phyloP scores from a whole-genome alignment of 2,797 vertebrate species.

The Taeniopygia guttata region DNA sequence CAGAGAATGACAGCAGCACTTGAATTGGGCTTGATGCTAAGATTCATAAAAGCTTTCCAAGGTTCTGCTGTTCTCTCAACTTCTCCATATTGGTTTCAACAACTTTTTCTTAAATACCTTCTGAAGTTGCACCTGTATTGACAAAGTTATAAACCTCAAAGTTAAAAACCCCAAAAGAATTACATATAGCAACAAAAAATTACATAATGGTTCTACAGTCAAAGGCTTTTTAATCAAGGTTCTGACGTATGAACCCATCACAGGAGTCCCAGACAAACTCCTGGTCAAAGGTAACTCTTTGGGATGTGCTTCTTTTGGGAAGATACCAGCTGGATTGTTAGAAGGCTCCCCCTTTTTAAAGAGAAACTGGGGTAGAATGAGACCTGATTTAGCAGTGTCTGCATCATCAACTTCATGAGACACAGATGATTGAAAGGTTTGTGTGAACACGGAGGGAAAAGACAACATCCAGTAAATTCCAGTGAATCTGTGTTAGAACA shows the following conservation, averaged over 20 bases:
- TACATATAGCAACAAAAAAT: neutral
- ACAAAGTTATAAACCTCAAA: neutral
- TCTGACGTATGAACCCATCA: neutral
- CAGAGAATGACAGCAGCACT: neutral
- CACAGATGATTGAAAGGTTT: neutral
- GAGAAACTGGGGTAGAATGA: neutral
- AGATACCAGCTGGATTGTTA: neutral
- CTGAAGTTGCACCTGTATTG: neutral
- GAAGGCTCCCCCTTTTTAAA: neutral
- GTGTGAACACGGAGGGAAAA: neutral
- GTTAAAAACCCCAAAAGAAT: no score
- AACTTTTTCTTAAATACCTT: neutral
- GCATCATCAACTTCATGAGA: neutral
- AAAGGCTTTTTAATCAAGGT: neutral
- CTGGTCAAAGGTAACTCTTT: neutral
- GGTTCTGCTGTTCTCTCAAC: neutral
- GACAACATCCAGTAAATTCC: neutral
- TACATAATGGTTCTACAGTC: rapidly evolving
- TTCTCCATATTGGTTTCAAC: neutral
- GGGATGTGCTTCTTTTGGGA: neutral
- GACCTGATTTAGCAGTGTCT: neutral
- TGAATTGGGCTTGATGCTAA: neutral
- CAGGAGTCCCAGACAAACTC: neutral
- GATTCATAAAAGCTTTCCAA: neutral
- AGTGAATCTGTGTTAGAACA: neutral